Conservation (phyloP, 2,888 invertebrate genomes). For the Andricus curvator region DNA sequence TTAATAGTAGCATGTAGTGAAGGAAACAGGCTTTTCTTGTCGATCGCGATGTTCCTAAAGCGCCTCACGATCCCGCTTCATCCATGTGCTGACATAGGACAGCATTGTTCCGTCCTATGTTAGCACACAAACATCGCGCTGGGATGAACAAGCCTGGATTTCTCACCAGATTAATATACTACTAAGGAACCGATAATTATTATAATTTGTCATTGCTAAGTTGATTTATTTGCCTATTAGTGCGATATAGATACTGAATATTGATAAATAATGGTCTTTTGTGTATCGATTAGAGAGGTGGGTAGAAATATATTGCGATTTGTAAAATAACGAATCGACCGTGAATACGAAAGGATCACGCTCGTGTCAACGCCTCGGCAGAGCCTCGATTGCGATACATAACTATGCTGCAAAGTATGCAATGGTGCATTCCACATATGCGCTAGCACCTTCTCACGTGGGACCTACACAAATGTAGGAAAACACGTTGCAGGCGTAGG, state of each 20-base stretch:
- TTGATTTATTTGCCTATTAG: slow-evolving; percentile 27
- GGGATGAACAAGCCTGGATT: no score
- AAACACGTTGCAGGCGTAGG: slow-evolving; percentile 74
- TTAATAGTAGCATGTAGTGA: no score
- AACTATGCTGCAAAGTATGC: slow-evolving; percentile 69
- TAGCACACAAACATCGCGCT: no score
- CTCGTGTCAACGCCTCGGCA: slow-evolving; percentile 59
- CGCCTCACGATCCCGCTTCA: no score
- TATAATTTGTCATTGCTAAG: background rate
- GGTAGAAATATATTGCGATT: slow-evolving; percentile 40
- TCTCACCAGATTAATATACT: no score
- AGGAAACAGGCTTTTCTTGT: no score
- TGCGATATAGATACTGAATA: background rate
- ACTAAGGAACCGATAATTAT: background rate
- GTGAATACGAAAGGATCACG: slow-evolving; percentile 54
- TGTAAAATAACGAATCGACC: slow-evolving; percentile 36
- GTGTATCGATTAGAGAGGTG: slow-evolving; percentile 5
- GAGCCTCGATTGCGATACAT: slow-evolving; percentile 64
- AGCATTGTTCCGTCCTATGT: no score
- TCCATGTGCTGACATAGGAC: no score
- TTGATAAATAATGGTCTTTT: background rate
- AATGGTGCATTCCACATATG: slow-evolving; percentile 68
- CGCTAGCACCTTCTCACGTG: slow-evolving; percentile 69
- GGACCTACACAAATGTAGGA: slow-evolving; percentile 69
- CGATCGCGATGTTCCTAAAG: no score